These are phyloP conservation scores for Gouania willdenowi DNA, from an alignment of 2,797 vertebrate species.

Conservation along the genomic window DNA sequence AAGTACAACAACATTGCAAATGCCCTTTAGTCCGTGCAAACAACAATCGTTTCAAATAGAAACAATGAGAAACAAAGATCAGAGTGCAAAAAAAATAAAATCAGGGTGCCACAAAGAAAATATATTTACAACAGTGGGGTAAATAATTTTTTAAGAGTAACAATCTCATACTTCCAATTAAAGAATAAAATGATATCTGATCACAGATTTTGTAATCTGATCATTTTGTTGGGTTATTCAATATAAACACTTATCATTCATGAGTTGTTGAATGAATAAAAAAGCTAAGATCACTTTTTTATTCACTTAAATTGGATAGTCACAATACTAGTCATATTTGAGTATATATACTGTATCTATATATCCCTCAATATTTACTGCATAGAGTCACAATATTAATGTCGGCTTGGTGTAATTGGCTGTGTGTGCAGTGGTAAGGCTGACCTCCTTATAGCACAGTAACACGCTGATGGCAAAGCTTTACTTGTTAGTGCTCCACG, in stretches of 20 bases:
- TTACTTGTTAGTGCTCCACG: constrained; percentile 17
- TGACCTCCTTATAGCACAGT: constrained; percentile 25
- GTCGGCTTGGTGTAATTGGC: constrained; percentile 32
- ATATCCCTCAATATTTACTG: no score
- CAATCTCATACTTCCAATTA: no score
- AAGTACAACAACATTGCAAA: no score
- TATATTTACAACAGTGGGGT: no score
- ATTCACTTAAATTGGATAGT: constrained; percentile 9
- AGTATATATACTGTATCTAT: constrained; percentile 11
- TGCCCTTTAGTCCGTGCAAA: no score
- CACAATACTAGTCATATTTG: neutral
- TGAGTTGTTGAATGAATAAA: constrained; percentile 42
- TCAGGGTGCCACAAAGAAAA: no score
- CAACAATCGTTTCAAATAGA: no score
- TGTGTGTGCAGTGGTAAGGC: neutral
- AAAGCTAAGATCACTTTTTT: constrained; percentile 21
- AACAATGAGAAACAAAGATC: no score
- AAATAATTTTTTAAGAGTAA: no score
- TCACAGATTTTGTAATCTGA: no score
- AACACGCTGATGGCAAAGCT: constrained; percentile 37
- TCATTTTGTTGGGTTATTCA: neutral
- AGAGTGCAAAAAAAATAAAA: no score
- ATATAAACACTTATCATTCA: constrained; percentile 24
- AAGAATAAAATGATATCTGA: no score
- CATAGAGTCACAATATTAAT: constrained; percentile 6